Base-by-base conservation (phyloP, 2,113 vertebrate genomes). In the Serilophus lunatus region DNA sequence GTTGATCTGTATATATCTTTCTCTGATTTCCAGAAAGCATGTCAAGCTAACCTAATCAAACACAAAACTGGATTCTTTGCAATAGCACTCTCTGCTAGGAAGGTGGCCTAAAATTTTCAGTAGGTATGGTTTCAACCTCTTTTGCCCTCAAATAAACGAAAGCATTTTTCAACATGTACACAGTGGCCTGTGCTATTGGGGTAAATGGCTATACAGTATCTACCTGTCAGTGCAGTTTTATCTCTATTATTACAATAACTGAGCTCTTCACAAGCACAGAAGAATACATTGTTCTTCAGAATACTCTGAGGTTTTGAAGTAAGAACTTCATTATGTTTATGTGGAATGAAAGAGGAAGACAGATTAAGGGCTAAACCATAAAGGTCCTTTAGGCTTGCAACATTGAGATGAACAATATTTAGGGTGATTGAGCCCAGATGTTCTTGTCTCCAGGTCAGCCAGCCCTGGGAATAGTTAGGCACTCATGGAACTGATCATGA, bases 41-140 rank as follows among this genome's bases (percentile, higher is more conserved):
- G 92, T 93, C 95, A 93, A 65, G 69, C 33, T 93, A 85, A 96
- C 78, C 81, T 87, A 57, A 93, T 54, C 42, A 82, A 51, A 53
- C 35, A 65, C 13, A 50, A 74, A 85, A 63, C 50, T 59, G 70
- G 17, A 54, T 72, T 56, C 12, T 79, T 71, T 25, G 40, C 29
- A 89, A 59, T 40, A 56, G n/a, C 23, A n/a, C 20, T 33, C 18
- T 88, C 42, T 77, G 53, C 53, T 60, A 70, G 56, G 49, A 65
- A 75, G 18, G 2, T 61, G 40, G 50, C 54, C 28, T 74, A 90
- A 66, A 89, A 72, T 74, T 92, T 92, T 90, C 63, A 66, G 1
- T 18, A 59, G 23, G 6, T 51, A 38, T 25, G 13, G 12, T 50
- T 86, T 85, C 29, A 95, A 49, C 13, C 10, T 74, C 31, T 72